Base-by-base conservation (phyloP, 2,113 vertebrate species). In the Melozone crissalis region DNA sequence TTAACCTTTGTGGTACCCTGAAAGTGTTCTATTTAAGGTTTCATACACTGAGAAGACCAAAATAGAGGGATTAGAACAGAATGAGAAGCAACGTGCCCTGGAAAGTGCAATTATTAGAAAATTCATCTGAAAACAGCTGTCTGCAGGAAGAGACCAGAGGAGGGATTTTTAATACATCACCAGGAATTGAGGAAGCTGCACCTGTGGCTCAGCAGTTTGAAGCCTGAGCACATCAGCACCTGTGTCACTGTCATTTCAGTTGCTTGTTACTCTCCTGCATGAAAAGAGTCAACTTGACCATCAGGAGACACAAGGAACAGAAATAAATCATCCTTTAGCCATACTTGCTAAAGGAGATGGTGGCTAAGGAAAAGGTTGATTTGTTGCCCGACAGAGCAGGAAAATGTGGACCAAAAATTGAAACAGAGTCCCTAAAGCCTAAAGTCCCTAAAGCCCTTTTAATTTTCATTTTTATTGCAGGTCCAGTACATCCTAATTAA, bases 61-160 rank as follows among this genome's bases (percentile, higher is more conserved):
- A 95, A 93, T 77, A 78, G 93, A 79, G 87, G 43, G 51, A 90
- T 89, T 95, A 91, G 89, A 83, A 84, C 39, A 69, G 84, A 89
- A 87, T 80, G 75, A 90, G 84, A 87, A 72, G 81, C 74, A 89
- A 76, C 89, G 54, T 94, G 72, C 55, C 33, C 71, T 43, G 43
- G 71, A 87, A 94, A 85, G 71, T 55, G 52, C 93, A 91, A 90
- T 95, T 94, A 95, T 76, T 62, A 0, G 1, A 54, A 81, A 76
- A 95, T 93, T 74, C 58, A 89, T 76, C 74, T 85, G 91, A 91
- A 94, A 89, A 79, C 46, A 94, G 23, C 66, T 44, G 8, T 83
- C 91, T 52, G 11, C 26, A 43, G 91, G 78, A 84, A 72, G 1
- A 85, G 84, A 68, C 39, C 57, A 66, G 83, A 78, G 55, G 30